phyloP scores from a whole-genome alignment of 2,888 invertebrate genomes.

The Lymantria dispar region DNA sequence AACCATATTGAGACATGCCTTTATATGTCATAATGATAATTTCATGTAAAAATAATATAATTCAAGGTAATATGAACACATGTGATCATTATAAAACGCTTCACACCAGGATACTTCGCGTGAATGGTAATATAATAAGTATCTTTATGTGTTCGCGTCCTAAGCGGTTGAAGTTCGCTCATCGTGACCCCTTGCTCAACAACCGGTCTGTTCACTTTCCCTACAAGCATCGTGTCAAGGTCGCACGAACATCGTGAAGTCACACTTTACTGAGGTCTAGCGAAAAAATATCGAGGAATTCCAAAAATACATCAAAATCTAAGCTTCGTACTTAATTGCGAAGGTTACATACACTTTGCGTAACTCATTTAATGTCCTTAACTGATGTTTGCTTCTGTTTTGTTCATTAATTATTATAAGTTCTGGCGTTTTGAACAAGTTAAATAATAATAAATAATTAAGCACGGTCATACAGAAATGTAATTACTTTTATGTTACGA shows the following conservation, averaged over 20 bases:
- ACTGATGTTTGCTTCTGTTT: not conserved
- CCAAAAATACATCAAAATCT: constrained; percentile 20
- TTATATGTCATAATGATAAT: not conserved
- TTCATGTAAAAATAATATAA: not conserved
- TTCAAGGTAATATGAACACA: not conserved
- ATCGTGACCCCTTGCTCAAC: constrained; percentile 59
- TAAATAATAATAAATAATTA: not conserved
- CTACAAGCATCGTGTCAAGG: constrained; percentile 70
- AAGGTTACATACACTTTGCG: constrained; percentile 20
- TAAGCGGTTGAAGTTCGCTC: constrained; percentile 32
- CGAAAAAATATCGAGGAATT: constrained; percentile 34
- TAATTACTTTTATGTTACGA: not conserved
- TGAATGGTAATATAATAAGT: constrained; percentile 1
- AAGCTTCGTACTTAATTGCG: constrained; percentile 17
- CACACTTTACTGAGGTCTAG: constrained; percentile 25
- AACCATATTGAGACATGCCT: not conserved
- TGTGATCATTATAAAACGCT: not conserved
- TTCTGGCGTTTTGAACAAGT: not conserved
- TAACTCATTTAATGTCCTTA: constrained; percentile 7
- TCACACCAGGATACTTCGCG: not conserved
- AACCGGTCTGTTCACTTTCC: constrained; percentile 77
- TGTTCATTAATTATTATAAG: not conserved
- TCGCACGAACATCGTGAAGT: constrained; percentile 53
- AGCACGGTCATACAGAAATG: not conserved
- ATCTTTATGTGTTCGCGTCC: constrained; percentile 11